Conservation (phyloP, 2,113 vertebrate genomes). For the Dasyurus viverrinus region DNA sequence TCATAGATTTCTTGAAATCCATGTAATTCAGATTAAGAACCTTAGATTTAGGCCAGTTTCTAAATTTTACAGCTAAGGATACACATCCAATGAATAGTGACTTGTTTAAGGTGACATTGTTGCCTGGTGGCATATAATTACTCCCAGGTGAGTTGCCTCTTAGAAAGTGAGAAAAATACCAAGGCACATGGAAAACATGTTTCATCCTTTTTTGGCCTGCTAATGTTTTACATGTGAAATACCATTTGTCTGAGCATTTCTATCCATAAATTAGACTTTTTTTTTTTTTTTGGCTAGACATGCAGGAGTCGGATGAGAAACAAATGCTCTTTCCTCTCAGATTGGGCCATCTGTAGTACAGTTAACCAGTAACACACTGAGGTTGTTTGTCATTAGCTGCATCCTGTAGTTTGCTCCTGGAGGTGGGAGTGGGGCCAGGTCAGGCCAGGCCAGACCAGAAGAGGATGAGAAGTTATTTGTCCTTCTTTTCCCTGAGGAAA, state of each 20-base stretch:
- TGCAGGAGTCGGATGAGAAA: constrained; percentile 27
- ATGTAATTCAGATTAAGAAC: background rate
- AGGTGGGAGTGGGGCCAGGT: background rate
- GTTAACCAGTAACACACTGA: background rate
- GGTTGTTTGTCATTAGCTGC: background rate
- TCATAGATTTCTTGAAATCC: background rate
- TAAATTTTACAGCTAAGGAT: background rate
- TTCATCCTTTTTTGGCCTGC: background rate
- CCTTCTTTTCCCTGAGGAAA: background rate
- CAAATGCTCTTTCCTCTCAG: constrained; percentile 32
- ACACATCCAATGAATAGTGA: background rate
- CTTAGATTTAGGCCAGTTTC: background rate
- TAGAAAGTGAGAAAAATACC: background rate
- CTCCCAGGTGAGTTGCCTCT: background rate
- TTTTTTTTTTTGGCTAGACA: constrained; percentile 49
- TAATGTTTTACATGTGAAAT: constrained; percentile 48
- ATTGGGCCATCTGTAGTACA: background rate
- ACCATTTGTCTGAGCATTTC: constrained; percentile 31
- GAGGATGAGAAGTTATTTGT: background rate
- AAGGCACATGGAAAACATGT: constrained; percentile 9
- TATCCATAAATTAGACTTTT: constrained; percentile 47
- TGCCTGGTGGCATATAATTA: background rate
- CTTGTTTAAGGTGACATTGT: background rate
- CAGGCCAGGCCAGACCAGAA: background rate
- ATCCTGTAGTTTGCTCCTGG: background rate